These are phyloP conservation scores for Bathynomus jamesi DNA, from an alignment of 1,140 invertebrate species.

Conservation along the genomic window DNA sequence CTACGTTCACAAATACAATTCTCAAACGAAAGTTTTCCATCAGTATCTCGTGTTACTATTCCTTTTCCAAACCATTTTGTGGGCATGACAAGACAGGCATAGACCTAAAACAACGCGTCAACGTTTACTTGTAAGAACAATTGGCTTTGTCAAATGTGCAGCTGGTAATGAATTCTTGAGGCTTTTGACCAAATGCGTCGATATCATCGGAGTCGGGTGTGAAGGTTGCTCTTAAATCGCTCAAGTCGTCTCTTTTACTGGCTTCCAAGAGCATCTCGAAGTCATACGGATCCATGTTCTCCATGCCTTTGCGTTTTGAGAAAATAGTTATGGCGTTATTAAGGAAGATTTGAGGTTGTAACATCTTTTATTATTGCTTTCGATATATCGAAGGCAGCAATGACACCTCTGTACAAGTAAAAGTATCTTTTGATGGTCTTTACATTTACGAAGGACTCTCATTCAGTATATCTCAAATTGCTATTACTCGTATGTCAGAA, in stretches of 20 bases:
- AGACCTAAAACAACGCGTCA: too few relatives aligned
- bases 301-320: slow-evolving; percentile 5
- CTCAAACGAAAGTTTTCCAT: too few relatives aligned
- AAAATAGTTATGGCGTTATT: background rate
- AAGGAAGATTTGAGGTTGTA: background rate
- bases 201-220: slow-evolving; percentile 20
- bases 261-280: slow-evolving; percentile 10
- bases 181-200: slow-evolving; percentile 8
- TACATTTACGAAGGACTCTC: too few relatives aligned
- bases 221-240: slow-evolving; percentile 16
- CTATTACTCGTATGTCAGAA: too few relatives aligned
- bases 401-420: background rate
- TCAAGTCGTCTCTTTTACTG: slow-evolving; percentile 22
- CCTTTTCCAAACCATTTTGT: too few relatives aligned
- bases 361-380: background rate
- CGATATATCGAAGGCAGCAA: background rate
- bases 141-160: slow-evolving; percentile 22
- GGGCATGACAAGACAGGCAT: too few relatives aligned
- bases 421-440: too few relatives aligned
- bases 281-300: slow-evolving; percentile 17
- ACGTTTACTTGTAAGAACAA: slow-evolving; percentile 26
- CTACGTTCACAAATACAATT: too few relatives aligned
- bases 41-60: too few relatives aligned
- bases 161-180: slow-evolving; percentile 26
- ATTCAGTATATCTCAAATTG: too few relatives aligned